Evolutionary conservation across 2,888 invertebrate species (phyloP), one percentile per base, ranked within the genome.

Genomic region (Phlogophora meticulosa): DNA sequence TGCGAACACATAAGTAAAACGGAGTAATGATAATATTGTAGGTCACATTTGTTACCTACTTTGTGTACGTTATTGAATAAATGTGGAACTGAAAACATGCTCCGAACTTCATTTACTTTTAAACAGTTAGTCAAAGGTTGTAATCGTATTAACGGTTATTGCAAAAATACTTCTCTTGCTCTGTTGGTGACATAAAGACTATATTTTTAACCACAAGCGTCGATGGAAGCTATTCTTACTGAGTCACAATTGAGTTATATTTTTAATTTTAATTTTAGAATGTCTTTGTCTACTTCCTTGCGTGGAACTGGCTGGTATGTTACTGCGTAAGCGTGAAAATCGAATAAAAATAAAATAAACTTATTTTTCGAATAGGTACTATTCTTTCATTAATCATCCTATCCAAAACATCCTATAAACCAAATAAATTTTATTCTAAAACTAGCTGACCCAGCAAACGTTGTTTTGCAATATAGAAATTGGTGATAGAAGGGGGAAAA

Each of bases 1-100:
- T 36, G 43, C 24, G 49, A 55, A 61, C 71, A 68, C 63, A 56
- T 57, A 53, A 66, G 53, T 61, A 69, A 70, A 69, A 38, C 56
- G 9, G 68, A 68, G 56, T 57, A 40, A 57, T 76, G 40, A 57
- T n/a, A n/a, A n/a, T 55, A 32, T 55, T 51, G 28, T 28, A 45
- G 57, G 57, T 72, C 52, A 43, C 45, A 61, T 63, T 75, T 49
- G 48, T 49, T 55, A 48, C 42, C n/a, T 67, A 52, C 24, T 34
- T 56, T 59, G 13, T 28, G 40, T 34, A 22, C 46, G 32, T 20
- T 51, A 34, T 59, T 64, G 42, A 49, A 34, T 46, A 34, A 71
- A 73, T 42, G 22, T 36, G 24, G 52, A 56, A 52, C 51, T 51
- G 56, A 10, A 71, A 61, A 77, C 32, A 55, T 32, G n/a, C 3